These are phyloP conservation scores for Trichoplusia ni DNA, from an alignment of 1,140 invertebrate species.

Conservation along the genomic window DNA sequence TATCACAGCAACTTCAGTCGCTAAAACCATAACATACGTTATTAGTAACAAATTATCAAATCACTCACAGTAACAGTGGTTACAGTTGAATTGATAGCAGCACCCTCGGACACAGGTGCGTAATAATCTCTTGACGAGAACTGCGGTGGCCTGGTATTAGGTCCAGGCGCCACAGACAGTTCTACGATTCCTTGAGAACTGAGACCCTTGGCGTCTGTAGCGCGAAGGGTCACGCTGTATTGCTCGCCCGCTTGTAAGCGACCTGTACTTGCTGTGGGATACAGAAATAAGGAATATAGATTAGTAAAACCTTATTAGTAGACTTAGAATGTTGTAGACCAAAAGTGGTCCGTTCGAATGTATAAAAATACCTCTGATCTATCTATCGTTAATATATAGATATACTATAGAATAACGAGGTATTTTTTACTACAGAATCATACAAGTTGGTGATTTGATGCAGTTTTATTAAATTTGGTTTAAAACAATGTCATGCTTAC, in stretches of 20 bases:
- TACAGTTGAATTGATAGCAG: conserved; percentile 92
- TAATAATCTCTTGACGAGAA: conserved; percentile 91
- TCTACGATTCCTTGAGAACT: conserved; percentile 92
- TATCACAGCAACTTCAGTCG: background rate
- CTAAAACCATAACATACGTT: no score
- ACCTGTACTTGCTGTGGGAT: conserved; percentile 83
- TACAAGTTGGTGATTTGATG: no score
- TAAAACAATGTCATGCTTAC: no score
- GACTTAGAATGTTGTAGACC: no score
- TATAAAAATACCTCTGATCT: no score
- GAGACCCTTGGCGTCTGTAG: conserved; percentile 86
- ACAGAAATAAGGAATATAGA: background rate
- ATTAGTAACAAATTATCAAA: background rate
- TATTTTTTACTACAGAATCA: no score
- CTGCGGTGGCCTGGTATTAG: conserved; percentile 91
- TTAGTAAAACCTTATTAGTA: background rate
- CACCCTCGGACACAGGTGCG: conserved; percentile 93
- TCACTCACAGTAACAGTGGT: conserved; percentile 78
- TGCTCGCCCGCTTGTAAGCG: conserved; percentile 92
- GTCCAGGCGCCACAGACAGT: conserved; percentile 85
- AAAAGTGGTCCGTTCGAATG: no score
- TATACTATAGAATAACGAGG: no score
- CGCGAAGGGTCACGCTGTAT: conserved; percentile 93
- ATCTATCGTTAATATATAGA: no score
- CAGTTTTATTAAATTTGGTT: no score